phyloP scores from a whole-genome alignment of 2,888 invertebrate species.

The Eupithecia dodoneata region DNA sequence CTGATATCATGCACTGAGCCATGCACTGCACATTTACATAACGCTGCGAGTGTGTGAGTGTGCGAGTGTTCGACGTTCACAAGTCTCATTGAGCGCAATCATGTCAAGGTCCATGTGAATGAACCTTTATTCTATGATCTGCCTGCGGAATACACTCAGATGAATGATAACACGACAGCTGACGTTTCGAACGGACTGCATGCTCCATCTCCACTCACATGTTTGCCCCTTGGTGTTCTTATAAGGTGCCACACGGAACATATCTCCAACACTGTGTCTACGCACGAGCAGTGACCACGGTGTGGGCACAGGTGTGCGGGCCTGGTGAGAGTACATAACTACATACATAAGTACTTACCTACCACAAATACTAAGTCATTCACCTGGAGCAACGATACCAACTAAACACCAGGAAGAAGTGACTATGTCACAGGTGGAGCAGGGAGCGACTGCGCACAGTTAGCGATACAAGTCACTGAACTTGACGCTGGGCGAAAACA shows the following conservation, averaged over 20 bases:
- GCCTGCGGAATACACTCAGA: neutral
- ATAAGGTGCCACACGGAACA: neutral
- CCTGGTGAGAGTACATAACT: too few species aligned
- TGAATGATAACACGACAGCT: neutral
- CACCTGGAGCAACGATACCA: neutral
- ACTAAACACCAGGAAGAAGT: neutral
- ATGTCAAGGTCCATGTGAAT: conserved; percentile 74
- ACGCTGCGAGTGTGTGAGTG: neutral
- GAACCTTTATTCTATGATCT: conserved; percentile 49
- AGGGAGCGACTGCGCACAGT: conserved; percentile 19
- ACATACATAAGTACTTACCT: neutral
- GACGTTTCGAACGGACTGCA: neutral
- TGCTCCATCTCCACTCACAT: neutral
- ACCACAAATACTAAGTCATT: neutral
- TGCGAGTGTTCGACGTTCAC: conserved; percentile 48
- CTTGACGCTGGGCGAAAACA: neutral
- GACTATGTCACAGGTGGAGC: too few species aligned
- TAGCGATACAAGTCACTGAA: conserved; percentile 11
- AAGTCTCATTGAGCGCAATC: conserved; percentile 58
- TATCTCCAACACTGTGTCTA: neutral
- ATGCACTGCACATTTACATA: neutral
- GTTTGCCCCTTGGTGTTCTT: neutral
- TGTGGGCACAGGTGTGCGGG: too few species aligned
- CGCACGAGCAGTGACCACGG: too few species aligned
- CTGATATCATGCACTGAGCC: neutral